phyloP scores from a whole-genome alignment of 2,113 vertebrate genomes.

The Phainopepla nitens region DNA sequence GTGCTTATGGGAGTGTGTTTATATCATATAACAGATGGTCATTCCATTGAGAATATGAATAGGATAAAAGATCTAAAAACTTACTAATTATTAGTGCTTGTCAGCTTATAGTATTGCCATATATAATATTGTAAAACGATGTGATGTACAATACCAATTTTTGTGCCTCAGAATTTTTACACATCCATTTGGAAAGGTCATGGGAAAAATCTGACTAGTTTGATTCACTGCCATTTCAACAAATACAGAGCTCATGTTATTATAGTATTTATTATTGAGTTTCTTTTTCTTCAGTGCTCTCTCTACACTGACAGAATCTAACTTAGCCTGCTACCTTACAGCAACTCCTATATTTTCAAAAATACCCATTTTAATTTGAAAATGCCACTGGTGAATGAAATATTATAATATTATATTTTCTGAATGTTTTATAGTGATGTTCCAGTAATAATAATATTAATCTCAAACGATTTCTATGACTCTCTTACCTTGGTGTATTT shows the following conservation, averaged over 20 bases:
- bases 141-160: neutral
- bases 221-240: constrained; percentile 29
- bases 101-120: neutral
- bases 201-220: constrained; percentile 10
- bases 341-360: neutral
- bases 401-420: neutral
- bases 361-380: neutral
- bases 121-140: neutral
- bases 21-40: neutral
- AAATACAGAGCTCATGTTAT: neutral
- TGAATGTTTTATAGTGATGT: neutral
- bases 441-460: neutral
- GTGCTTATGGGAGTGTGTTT: neutral
- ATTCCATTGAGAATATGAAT: neutral
- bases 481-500: neutral
- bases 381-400: neutral
- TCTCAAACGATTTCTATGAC: neutral
- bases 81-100: neutral
- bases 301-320: neutral
- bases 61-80: neutral
- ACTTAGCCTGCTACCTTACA: neutral
- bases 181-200: constrained; percentile 18
- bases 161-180: constrained; percentile 17
- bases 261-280: neutral
- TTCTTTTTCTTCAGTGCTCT: neutral